phyloP scores from a whole-genome alignment of 2,113 vertebrate species.

The Cisticola juncidis region DNA sequence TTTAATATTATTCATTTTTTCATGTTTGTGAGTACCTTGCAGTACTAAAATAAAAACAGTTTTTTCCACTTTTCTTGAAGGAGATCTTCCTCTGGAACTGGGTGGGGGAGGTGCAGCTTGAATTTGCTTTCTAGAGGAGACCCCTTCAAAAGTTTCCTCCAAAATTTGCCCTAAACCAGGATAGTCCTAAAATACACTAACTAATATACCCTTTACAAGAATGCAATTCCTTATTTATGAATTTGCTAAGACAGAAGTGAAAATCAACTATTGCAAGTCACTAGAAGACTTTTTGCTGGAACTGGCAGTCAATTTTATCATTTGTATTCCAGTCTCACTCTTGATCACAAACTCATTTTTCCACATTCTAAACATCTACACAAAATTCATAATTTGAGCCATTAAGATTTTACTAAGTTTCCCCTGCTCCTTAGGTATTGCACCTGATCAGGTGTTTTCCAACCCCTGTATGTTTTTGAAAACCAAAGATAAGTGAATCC shows the following conservation, averaged over 20 bases:
- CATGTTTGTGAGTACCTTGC: not conserved
- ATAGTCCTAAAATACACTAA: not conserved
- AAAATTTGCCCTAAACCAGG: not conserved
- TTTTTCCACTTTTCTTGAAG: not conserved
- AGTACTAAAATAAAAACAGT: no score
- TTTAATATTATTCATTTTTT: not conserved
- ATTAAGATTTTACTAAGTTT: not conserved
- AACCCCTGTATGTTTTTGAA: not conserved
- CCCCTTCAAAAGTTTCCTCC: not conserved
- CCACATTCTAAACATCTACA: not conserved
- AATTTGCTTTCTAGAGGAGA: not conserved
- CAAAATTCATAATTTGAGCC: not conserved
- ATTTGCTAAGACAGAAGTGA: not conserved
- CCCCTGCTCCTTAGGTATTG: not conserved
- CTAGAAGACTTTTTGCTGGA: not conserved
- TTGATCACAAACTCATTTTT: not conserved
- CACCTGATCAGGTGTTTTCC: not conserved
- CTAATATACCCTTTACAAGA: not conserved
- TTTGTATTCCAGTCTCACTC: not conserved
- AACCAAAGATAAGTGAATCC: constrained; percentile 56
- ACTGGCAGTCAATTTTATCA: not conserved
- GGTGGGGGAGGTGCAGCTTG: not conserved
- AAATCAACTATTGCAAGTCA: not conserved
- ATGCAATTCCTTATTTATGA: not conserved
- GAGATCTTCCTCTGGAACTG: fast-evolving